Evolutionary conservation across 2,797 vertebrate species (phyloP).

Genomic region (Cygnus olor): DNA sequence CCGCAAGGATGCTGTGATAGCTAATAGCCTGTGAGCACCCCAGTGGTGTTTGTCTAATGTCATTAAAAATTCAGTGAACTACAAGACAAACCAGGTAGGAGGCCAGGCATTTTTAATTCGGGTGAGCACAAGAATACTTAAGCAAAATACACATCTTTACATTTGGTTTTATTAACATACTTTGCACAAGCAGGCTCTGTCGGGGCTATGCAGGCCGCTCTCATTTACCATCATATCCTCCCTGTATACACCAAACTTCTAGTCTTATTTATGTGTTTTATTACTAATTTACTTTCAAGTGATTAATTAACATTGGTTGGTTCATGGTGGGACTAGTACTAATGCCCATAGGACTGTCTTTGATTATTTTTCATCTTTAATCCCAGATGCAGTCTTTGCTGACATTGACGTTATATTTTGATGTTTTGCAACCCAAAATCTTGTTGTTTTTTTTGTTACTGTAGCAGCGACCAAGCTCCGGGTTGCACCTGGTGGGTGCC

Average conservation of each 20-base stretch:
- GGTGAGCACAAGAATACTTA: neutral
- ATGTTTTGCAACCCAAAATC: too few relatives aligned
- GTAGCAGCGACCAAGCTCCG: neutral
- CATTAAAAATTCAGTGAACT: neutral
- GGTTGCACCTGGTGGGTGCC: neutral
- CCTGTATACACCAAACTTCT: neutral
- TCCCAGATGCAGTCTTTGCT: too few relatives aligned
- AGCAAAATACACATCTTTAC: neutral
- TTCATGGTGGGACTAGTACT: neutral
- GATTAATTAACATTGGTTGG: neutral
- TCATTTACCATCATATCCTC: neutral
- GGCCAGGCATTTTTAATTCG: accelerated
- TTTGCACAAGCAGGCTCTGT: neutral
- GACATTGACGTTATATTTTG: too few relatives aligned
- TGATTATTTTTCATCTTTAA: neutral
- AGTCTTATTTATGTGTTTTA: neutral
- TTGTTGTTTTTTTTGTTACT: neutral
- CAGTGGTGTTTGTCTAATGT: neutral
- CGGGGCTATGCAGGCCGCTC: neutral
- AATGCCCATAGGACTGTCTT: neutral
- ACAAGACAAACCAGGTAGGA: neutral
- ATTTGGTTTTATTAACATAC: neutral
- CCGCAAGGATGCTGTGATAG: neutral
- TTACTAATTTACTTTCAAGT: neutral
- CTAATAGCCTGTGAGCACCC: accelerated